These are phyloP conservation scores for Neostethus bicornis DNA, from an alignment of 2,797 vertebrate species.

Conservation along the genomic window DNA sequence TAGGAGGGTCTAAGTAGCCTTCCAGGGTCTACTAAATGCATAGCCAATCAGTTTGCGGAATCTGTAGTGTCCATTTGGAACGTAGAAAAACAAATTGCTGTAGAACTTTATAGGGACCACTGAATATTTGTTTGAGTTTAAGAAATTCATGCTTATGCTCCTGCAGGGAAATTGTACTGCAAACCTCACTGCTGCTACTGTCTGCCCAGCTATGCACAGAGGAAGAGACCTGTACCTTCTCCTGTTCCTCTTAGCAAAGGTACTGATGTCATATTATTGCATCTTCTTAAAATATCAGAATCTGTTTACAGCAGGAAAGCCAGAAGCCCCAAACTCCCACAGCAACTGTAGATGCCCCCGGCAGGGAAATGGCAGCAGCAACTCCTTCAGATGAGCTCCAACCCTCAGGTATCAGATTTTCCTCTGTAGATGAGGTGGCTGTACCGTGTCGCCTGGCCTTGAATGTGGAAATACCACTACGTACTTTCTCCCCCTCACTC, in stretches of 20 bases:
- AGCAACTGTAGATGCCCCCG: slow-evolving; percentile 79
- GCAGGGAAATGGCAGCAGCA: slow-evolving; percentile 69
- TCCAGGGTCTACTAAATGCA: no score
- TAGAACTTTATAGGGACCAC: no score
- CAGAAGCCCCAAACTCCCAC: slow-evolving; percentile 75
- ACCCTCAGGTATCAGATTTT: slow-evolving; percentile 93
- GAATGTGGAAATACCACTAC: slow-evolving; percentile 79
- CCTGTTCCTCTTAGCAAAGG: slow-evolving; percentile 84
- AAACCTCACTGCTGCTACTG: slow-evolving; percentile 98
- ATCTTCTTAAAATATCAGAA: not conserved
- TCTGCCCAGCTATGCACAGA: slow-evolving; percentile 90
- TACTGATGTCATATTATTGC: slow-evolving; percentile 55
- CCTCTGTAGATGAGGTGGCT: slow-evolving; percentile 83
- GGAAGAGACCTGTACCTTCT: slow-evolving; percentile 90
- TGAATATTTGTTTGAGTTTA: slow-evolving; percentile 6
- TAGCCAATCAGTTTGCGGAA: no score
- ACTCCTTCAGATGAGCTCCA: slow-evolving; percentile 80
- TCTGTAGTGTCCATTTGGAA: no score
- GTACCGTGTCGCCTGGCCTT: slow-evolving; percentile 73
- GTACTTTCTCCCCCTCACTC: slow-evolving; percentile 80
- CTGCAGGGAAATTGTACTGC: slow-evolving; percentile 97
- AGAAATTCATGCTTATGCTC: slow-evolving; percentile 32
- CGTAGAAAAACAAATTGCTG: no score
- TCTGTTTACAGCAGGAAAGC: slow-evolving; percentile 80
- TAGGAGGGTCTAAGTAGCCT: no score